Evolutionary conservation across 1,140 invertebrate species (phyloP).

Genomic region (Augochlora pura): DNA sequence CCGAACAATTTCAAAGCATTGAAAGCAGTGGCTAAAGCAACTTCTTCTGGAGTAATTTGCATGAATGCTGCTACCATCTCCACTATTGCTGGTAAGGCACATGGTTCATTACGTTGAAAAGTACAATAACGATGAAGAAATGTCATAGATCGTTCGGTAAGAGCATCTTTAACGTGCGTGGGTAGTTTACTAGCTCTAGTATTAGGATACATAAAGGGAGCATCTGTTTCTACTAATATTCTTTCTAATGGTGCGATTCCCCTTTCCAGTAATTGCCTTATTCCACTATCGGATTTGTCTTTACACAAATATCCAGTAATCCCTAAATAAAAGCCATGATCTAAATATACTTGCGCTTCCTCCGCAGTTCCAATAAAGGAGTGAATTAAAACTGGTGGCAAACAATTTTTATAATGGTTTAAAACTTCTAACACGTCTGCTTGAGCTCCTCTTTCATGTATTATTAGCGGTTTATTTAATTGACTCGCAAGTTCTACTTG

Average conservation of each 20-base stretch:
- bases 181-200: constrained; percentile 95
- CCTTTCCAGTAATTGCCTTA: constrained; percentile 90
- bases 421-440: constrained; percentile 87
- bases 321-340: constrained; percentile 93
- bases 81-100: constrained; percentile 94
- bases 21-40: constrained; percentile 94
- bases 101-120: constrained; percentile 97
- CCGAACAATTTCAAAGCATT: constrained; percentile 96
- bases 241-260: constrained; percentile 90
- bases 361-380: constrained; percentile 95
- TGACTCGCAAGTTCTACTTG: constrained; percentile 94
- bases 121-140: constrained; percentile 91
- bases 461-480: constrained; percentile 92
- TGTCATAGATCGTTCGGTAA: constrained; percentile 91
- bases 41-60: constrained; percentile 91
- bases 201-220: constrained; percentile 98
- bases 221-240: constrained; percentile 94
- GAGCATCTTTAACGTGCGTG: constrained; percentile 89
- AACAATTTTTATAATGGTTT: constrained; percentile 79
- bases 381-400: constrained; percentile 93
- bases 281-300: constrained; percentile 94
- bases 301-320: constrained; percentile 95
- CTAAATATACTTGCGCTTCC: constrained; percentile 92
- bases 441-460: constrained; percentile 95
- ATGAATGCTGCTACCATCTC: constrained; percentile 97